Percentiles rank a stretch among this genome's conserved stretches.
Evolutionary conservation across 2,113 vertebrate genomes (phyloP).

Genomic region (Xenopus tropicalis): UCB_Xtro_10.0 CM004448.2:34826501-34827000

Average conservation of each 20-base stretch:
- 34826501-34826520: too few relatives aligned
- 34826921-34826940: background rate
- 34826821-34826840: conserved; percentile 5
- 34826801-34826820: background rate
- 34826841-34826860: background rate
- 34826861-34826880: background rate
- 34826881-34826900: conserved; percentile 5
- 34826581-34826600: too few relatives aligned
- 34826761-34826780: conserved; percentile 14
- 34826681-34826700: conserved; percentile 4
- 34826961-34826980: background rate
- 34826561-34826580: too few relatives aligned
- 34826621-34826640: background rate
- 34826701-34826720: conserved; percentile 5
- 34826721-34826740: conserved; percentile 2
- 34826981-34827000: background rate
- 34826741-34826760: conserved; percentile 9
- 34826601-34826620: background rate
- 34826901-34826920: background rate
- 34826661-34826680: conserved; percentile 1
- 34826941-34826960: background rate
- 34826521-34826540: too few relatives aligned
- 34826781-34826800: conserved; percentile 7
- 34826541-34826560: too few relatives aligned
- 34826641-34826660: background rate